Base-by-base conservation (phyloP, 2,797 vertebrate genomes). In the Cuniculus paca region DNA sequence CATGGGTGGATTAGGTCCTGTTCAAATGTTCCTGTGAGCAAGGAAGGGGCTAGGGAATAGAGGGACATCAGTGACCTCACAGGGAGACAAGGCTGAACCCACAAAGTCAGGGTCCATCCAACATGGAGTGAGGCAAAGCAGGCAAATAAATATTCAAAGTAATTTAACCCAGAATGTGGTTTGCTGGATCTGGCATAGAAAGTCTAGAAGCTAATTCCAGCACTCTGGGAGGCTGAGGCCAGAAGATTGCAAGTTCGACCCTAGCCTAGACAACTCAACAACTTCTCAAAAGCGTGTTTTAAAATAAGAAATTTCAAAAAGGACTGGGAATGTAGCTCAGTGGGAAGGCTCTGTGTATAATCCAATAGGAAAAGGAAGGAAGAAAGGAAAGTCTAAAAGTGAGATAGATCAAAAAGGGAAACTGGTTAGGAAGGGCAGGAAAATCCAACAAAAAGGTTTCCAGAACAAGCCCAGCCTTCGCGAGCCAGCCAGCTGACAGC, bases 391-490 rank as follows among this genome's bases (percentile, higher is more conserved):
- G 77, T 3, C 17, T 36, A 20, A 17, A 26, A 6, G 72, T 4
- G 17, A 56, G 45, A 13, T 5, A 0, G 17, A 5, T 45, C 19
- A 3, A 26, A 42, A 63, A 36, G 4, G 22, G 24, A 6, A 22
- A 39, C 31, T 16, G 10, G 58, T 42, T 17, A 34, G 34, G 34
- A 81, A 26, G 20, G 12, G 13, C 60, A 36, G 31, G 17, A 19
- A 74, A 9, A 5, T 17, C 13, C 17, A 6, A 16, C 61, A 4
- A 6, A 26, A 48, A 24, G 12, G 20, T 2, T 26, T n/a, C 39
- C 56, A 0, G 7, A 2, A 60, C 60, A 56, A 12, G 19, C 31
- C 19, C 6, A 4, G 4, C 2, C 16, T 2, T 28, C 70, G 24
- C 9, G 48, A 42, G 42, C 12, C 36, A 0, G 31, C 60, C 8